These are phyloP conservation scores for Apamea epomidion DNA, from an alignment of 2,888 invertebrate genomes.

Conservation along the genomic window DNA sequence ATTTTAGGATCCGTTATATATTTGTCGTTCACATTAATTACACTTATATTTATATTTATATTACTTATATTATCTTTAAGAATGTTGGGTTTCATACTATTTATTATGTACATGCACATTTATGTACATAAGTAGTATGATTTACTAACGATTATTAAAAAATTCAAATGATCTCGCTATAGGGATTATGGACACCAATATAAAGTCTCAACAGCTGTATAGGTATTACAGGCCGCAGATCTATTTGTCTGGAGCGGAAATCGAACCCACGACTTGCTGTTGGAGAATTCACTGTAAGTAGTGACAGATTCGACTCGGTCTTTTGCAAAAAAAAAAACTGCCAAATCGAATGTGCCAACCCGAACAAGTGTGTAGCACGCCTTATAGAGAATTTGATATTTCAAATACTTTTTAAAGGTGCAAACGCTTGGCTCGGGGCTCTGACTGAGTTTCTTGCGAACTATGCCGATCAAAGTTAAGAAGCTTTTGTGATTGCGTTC, in stretches of 20 bases:
- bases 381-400: slow-evolving; percentile 35
- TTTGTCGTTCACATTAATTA: too few relatives aligned
- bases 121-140: too few relatives aligned
- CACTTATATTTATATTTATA: too few relatives aligned
- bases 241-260: not conserved
- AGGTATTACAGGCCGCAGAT: not conserved
- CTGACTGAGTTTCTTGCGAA: slow-evolving; percentile 38
- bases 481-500: slow-evolving; percentile 51
- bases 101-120: too few relatives aligned
- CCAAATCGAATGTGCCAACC: not conserved
- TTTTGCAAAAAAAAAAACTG: too few relatives aligned
- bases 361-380: not conserved
- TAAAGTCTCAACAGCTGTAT: not conserved
- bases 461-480: slow-evolving; percentile 52
- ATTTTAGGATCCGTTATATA: too few relatives aligned
- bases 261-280: not conserved
- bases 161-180: too few relatives aligned
- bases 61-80: too few relatives aligned
- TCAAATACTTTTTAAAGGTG: slow-evolving; percentile 50
- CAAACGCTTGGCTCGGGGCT: slow-evolving; percentile 12
- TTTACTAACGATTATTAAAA: too few relatives aligned
- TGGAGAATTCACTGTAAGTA: too few relatives aligned
- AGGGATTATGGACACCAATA: too few relatives aligned
- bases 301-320: not conserved
- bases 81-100: too few relatives aligned